Base-by-base conservation (phyloP, 2,888 invertebrate genomes). In the Scaptodrosophila latifasciaeformis region DNA sequence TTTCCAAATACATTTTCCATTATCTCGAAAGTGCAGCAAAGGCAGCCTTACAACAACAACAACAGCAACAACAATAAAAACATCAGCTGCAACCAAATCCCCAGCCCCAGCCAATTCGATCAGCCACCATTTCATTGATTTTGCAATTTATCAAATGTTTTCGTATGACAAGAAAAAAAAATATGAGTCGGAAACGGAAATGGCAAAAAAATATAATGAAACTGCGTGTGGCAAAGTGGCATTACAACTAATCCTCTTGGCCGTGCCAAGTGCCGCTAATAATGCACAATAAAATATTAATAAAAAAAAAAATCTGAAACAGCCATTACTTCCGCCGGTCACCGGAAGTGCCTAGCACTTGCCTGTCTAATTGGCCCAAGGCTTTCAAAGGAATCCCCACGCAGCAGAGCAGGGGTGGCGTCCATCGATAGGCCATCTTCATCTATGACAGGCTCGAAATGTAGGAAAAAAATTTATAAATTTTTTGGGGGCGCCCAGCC, bases 141-240 rank as follows among this genome's bases (percentile, higher is more conserved):
- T 62, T 66, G 75, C 70, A 77, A 72, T 72, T 80, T 72, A 80
- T 72, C 81, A 80, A 62, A 62, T 49, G 49, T 55, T 65, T 56
- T 31, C 12, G 24, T 15, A 29, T 48, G 37, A 39, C 18, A 15
- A 39, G n/a, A 37, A 17, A 46, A 31, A 31, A 31, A 10, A 31
- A 31, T 65, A 61, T 55, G 51, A 13, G 51, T 39, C 77, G 74
- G 74, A 79, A 79, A 66, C 80, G 63, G 67, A 67, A 67, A 54
- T 37, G 67, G 67, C 70, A 72, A 61, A 79, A 69, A 70, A 65
- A n/a, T n/a, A n/a, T 37, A 44, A 42, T 31, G 49, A 34, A 31
- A 61, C 56, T 63, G 67, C 64, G 71, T 67, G 68, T 70, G 59
- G 19, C 3, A 13, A 27, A 6, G 13, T 12, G 10, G 15, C 9